These are phyloP conservation scores for Tetragonula carbonaria DNA, from an alignment of 2,888 invertebrate species.

Conservation along the genomic window DNA sequence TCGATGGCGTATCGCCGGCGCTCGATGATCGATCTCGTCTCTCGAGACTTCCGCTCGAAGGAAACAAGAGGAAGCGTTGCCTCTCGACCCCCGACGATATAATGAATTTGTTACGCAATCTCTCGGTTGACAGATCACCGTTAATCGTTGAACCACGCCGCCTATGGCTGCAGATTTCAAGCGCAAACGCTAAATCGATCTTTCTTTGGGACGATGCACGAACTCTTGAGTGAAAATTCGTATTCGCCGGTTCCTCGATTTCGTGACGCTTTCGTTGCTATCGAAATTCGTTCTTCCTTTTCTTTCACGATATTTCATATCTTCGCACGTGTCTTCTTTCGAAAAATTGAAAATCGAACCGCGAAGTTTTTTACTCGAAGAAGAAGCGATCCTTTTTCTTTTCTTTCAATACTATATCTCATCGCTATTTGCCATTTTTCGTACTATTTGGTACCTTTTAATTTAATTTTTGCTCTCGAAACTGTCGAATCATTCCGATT, in stretches of 20 bases:
- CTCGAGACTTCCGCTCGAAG: neutral
- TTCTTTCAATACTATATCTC: no score
- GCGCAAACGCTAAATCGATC: slow-evolving; percentile 37
- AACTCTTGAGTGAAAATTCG: slow-evolving; percentile 46
- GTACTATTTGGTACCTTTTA: no score
- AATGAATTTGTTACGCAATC: slow-evolving; percentile 65
- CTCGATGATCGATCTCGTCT: slow-evolving; percentile 7
- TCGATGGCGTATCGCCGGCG: neutral
- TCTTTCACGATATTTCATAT: neutral
- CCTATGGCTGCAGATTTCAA: slow-evolving; percentile 40
- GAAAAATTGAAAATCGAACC: no score
- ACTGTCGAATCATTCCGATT: no score
- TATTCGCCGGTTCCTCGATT: slow-evolving; percentile 9
- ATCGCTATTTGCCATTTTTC: no score
- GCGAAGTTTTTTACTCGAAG: no score
- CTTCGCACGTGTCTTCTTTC: no score
- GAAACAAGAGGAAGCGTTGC: neutral
- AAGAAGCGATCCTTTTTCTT: no score
- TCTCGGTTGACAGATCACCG: slow-evolving; percentile 39
- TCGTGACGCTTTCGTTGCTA: rapidly evolving
- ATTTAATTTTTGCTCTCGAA: no score
- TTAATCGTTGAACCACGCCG: slow-evolving; percentile 50
- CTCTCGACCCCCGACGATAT: slow-evolving; percentile 15
- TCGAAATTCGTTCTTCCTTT: neutral
- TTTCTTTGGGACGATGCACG: slow-evolving; percentile 52